Base-by-base conservation (phyloP, 2,113 vertebrate species). In the Nothobranchius kuhntae region DNA sequence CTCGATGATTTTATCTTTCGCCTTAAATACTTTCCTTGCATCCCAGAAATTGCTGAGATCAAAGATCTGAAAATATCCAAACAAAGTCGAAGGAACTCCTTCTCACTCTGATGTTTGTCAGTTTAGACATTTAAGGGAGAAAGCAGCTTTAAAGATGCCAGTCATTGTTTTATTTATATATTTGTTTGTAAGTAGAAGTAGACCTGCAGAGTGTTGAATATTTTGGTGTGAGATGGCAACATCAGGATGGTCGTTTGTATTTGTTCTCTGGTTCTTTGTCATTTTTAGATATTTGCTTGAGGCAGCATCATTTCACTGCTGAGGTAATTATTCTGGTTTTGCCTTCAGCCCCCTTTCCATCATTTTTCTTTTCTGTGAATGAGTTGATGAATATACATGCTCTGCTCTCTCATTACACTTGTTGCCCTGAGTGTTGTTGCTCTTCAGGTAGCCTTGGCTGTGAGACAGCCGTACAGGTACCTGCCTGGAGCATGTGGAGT, bases 361-460 rank as follows among this genome's bases (percentile, higher is more conserved):
- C 3, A 11, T 70, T 47, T 80, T 52, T 81, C 66, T 24, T 51
- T 61, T 66, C 71, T 60, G 54, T 53, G 67, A 81, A 64, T 63
- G 21, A 57, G 30, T 71, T 77, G 59, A 87, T 86, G 68, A 85
- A 80, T 86, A 80, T 68, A 69, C 71, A 89, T 78, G 58, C 55
- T 38, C 65, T 73, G 53, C 51, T 44, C 61, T 83, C 81, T 74
- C 60, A 67, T 72, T 81, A 47, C 52, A 74, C 66, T 80, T 78
- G 65, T 82, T 80, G 57, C 48, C 64, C 3, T 15, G 2, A 38
- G 7, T 50, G 62, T 59, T 62, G 52, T 52, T 55, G 63, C 73
- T 85, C 75, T 75, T 51, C 55, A 21, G 35, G 77, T 72, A 53
- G 71, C 65, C 60, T 81, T 52, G 6, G 36, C 59, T 61, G 21